Base-by-base conservation (phyloP, 2,888 invertebrate species). In the Spisula solida region DNA sequence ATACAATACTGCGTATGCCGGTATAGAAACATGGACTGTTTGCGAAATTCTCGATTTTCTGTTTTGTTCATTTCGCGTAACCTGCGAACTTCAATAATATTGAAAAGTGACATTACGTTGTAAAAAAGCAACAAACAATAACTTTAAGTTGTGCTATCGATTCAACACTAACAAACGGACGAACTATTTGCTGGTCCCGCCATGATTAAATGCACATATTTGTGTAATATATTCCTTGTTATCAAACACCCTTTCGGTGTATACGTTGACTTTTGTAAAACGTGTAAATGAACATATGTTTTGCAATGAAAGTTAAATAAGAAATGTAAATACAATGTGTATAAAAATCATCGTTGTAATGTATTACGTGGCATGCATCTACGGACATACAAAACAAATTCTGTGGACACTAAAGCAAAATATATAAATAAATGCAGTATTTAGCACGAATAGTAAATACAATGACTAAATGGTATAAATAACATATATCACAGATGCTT, bases 391-490 rank as follows among this genome's bases (percentile, higher is more conserved):
- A 25, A 66, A 66, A 12, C 60, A 6, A 51, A 66, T 25, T 66
- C 25, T 0, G 25, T 66, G 25, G n/a, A 66, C 12, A 25, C 6
- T 66, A 1, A 66, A 66, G 8, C 41, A 25, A 66, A 66, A 0
- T 66, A 66, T 25, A 66, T 66, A 66, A 66, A 66, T 66, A 66
- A 66, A 66, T 66, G 60, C 60, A 66, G n/a, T 10, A 66, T 66
- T 51, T 51, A 51, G 60, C 25, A 66, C n/a, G 60, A 66, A n/a
- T 66, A 66, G 10, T 41, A 66, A 66, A 25, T 66, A 25, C n/a
- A 66, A 66, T 25, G 25, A 1, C 18, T 56, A n/a, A 66, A 25
- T 66, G 20, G 60, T 25, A 66, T 25, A 66, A n/a, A 25, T 5
- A 25, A 25, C 60, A 66, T 25, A n/a, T 56, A 66, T 66, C 60